Evolutionary conservation across 2,113 vertebrate species (phyloP).

Genomic region (Tilapia sparmanii): DNA sequence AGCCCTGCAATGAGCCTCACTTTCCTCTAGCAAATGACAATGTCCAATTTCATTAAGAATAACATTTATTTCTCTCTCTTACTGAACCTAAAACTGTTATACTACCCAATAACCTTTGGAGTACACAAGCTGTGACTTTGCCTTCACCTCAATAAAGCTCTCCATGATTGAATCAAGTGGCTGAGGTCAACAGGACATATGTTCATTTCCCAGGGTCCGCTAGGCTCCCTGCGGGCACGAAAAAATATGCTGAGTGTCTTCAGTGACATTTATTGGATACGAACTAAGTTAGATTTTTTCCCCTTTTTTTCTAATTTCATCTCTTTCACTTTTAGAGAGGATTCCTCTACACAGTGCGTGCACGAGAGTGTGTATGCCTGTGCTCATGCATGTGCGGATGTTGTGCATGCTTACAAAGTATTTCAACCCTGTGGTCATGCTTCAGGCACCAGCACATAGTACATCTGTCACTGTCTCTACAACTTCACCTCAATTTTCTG

Average conservation of each 20-base stretch:
- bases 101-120: conserved; percentile 65
- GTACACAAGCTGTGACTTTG: conserved; percentile 65
- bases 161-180: conserved; percentile 72
- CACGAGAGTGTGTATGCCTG: neutral
- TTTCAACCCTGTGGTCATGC: conserved; percentile 51
- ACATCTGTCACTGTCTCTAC: conserved; percentile 64
- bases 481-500: conserved; percentile 55
- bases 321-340: conserved; percentile 14
- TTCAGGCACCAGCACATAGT: conserved; percentile 50
- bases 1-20: neutral
- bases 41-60: conserved; percentile 60
- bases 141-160: conserved; percentile 73
- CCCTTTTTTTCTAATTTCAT: conserved; percentile 13
- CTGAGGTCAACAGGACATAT: conserved; percentile 72
- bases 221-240: conserved; percentile 36
- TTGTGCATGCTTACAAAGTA: conserved; percentile 27
- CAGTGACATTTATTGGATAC: conserved; percentile 70
- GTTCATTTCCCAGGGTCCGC: conserved; percentile 69
- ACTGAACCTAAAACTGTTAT: conserved; percentile 42
- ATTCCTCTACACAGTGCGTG: neutral
- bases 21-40: conserved; percentile 43
- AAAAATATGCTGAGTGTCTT: conserved; percentile 66
- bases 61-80: conserved; percentile 35
- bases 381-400: neutral
- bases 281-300: conserved; percentile 52